phyloP scores from a whole-genome alignment of 2,797 vertebrate genomes.

The Xerus rutilus region DNA sequence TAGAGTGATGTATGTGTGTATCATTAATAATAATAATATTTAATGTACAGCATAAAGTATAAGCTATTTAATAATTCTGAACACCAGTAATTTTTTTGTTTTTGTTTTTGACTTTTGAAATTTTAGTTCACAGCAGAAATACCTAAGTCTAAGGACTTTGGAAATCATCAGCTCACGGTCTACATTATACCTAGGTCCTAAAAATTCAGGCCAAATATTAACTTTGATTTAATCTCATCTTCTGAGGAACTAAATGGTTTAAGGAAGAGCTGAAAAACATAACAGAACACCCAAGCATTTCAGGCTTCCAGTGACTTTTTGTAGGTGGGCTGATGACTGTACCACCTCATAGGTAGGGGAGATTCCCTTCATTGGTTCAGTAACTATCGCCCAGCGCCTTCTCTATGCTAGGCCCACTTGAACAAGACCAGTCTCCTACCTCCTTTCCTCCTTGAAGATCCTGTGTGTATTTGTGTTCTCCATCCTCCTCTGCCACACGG shows the following conservation, averaged over 20 bases:
- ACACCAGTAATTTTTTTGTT: neutral
- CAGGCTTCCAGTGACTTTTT: neutral
- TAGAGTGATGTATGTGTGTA: neutral
- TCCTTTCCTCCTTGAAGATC: neutral
- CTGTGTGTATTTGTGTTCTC: neutral
- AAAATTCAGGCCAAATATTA: neutral
- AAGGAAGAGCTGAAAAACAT: neutral
- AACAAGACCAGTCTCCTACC: accelerated
- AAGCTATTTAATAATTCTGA: neutral
- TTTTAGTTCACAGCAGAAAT: neutral
- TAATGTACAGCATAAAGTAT: neutral
- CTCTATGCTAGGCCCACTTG: accelerated
- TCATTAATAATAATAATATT: neutral
- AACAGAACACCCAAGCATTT: neutral
- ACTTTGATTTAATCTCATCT: neutral
- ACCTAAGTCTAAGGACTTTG: neutral
- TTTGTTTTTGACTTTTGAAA: neutral
- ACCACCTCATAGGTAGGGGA: neutral
- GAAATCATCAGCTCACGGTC: neutral
- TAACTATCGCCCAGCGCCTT: neutral
- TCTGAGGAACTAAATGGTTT: neutral
- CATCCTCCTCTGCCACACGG: neutral
- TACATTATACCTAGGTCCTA: neutral
- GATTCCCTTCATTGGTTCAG: neutral
- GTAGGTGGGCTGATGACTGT: neutral